Evolutionary conservation across 2,113 vertebrate genomes (phyloP).

Genomic region (Rana temporaria): DNA sequence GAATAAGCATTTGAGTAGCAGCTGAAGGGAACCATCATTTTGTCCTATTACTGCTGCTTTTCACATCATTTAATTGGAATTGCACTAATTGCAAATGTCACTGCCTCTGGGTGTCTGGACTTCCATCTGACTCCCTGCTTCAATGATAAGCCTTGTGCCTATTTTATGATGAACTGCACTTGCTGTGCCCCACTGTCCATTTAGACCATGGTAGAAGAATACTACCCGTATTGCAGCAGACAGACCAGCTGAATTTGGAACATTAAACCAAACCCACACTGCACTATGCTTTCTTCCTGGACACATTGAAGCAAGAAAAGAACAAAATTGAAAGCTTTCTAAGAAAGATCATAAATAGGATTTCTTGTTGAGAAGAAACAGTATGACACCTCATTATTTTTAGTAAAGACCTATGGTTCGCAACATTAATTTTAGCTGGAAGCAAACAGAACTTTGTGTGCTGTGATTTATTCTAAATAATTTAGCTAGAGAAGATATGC

Average conservation of each 20-base stretch:
- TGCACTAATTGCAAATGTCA: slow-evolving; percentile 64
- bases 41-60: slow-evolving; percentile 32
- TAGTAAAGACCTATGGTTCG: slow-evolving; percentile 59
- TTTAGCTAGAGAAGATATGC: slow-evolving; percentile 57
- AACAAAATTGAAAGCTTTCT: slow-evolving; percentile 52
- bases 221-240: slow-evolving; percentile 54
- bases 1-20: slow-evolving; percentile 33
- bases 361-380: slow-evolving; percentile 49
- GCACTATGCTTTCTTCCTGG: slow-evolving; percentile 13
- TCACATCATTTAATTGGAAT: slow-evolving; percentile 58
- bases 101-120: slow-evolving; percentile 56
- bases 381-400: slow-evolving; percentile 52
- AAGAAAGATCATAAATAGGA: slow-evolving; percentile 46
- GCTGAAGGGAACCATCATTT: slow-evolving; percentile 37
- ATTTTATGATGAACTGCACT: slow-evolving; percentile 51
- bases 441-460: slow-evolving; percentile 60
- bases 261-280: slow-evolving; percentile 37
- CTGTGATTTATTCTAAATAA: slow-evolving; percentile 62
- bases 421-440: slow-evolving; percentile 23
- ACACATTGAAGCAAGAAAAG: slow-evolving; percentile 36
- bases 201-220: slow-evolving; percentile 55
- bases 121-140: slow-evolving; percentile 64
- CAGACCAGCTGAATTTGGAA: slow-evolving; percentile 34
- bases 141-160: slow-evolving; percentile 43
- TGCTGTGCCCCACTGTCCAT: slow-evolving; percentile 58